A percentile compares a stretch with the other conserved stretches of the same genome.
phyloP scores from a whole-genome alignment of 2,113 vertebrate genomes.

The Miniopterus natalensis region DNA sequence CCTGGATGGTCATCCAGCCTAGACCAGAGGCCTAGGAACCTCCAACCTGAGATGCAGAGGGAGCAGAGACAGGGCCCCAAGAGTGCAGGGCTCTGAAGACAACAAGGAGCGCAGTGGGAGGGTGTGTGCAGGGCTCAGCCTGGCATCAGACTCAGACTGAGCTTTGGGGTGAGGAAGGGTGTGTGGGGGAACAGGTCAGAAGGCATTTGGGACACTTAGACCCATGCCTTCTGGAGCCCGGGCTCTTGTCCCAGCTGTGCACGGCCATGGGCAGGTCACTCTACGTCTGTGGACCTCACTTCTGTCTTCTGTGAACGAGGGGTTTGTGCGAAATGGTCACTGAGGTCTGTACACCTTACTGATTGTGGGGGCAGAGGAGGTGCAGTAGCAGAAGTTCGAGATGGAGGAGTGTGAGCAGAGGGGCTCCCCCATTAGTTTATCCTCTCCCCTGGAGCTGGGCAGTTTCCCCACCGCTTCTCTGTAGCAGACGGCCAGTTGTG shows the following conservation, averaged over 20 bases:
- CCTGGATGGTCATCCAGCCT: background rate
- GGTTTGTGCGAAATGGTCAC: background rate
- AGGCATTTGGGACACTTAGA: background rate
- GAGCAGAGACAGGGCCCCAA: rapidly evolving
- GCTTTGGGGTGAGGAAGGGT: background rate
- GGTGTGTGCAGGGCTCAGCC: rapidly evolving
- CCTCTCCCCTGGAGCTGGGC: background rate
- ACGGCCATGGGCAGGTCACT: background rate
- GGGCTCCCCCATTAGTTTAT: rapidly evolving
- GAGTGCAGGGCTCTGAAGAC: rapidly evolving
- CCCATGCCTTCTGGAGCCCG: rapidly evolving
- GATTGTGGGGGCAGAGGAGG: background rate
- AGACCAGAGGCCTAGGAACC: background rate
- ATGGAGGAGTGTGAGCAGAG: rapidly evolving
- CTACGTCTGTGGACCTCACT: background rate
- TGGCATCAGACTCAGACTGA: background rate
- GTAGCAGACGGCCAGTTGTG: background rate
- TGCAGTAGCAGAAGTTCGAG: background rate
- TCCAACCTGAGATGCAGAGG: background rate
- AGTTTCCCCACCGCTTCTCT: background rate
- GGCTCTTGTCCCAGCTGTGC: background rate
- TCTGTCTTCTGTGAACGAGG: background rate
- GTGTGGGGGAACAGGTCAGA: background rate
- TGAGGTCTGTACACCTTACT: background rate
- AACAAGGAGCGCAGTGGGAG: background rate